Evolutionary conservation across 1,140 invertebrate genomes (phyloP), one percentile per base, ranked within the genome.

Genomic region (Nylanderia fulva): DNA sequence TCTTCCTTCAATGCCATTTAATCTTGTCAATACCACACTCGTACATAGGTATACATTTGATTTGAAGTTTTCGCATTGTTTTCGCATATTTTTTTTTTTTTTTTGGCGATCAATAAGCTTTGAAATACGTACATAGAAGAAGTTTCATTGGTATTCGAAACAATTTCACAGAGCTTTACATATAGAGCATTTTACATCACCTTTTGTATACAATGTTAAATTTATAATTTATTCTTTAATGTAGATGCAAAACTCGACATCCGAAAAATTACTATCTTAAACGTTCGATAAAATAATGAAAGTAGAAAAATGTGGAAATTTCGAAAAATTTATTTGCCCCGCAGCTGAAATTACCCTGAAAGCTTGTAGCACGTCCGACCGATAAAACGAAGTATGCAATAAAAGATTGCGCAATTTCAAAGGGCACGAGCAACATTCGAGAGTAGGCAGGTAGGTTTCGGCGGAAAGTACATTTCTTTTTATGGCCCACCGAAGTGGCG

Each of bases 381-480:
- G 15, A 54, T 3, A 15, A n/a, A 63, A 33, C 36, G n/a, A 64
- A 9, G 15, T 24, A 9, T 2, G 39, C 27, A 42, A 66, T 77
- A 48, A 36, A 64, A 24, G 60, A 52, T 66, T 18, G 13, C n/a
- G 4, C 13, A 69, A 15, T 42, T 71, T 21, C 11, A 39, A 69
- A 42, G 27, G 27, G 3, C 21, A 42, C 39, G 24, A 48, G 21
- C 27, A 15, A 79, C 36, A 76, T 61, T 45, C 45, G 9, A 29
- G 1, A 9, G 13, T 66, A 36, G 36, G 4, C 42, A 21, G 36
- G 29, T 33, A 33, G 36, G 36, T 56, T 45, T 33, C 33, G 27
- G 33, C 29, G 36, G 54, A 84, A 86, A 48, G 33, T 52, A 24
- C 27, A 29, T 36, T 21, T 21, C n/a, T 54, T 77, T 75, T 48